These are phyloP conservation scores for Neodiprion lecontei DNA, from an alignment of 1,140 invertebrate species.

Conservation along the genomic window DNA sequence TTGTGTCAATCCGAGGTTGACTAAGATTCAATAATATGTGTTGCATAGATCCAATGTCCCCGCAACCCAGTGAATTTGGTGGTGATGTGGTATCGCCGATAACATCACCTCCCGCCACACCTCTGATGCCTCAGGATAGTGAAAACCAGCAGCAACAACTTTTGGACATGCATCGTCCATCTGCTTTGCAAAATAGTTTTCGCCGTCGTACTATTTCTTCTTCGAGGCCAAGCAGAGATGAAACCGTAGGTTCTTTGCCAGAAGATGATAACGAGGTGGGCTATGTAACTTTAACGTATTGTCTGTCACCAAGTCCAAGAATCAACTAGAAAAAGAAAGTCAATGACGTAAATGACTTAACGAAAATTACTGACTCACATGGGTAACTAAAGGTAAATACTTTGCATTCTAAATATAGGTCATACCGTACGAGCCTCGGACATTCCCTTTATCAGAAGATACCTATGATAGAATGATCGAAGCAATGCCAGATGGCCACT, in stretches of 20 bases:
- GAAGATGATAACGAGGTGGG: constrained; percentile 59
- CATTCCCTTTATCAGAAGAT: constrained; percentile 77
- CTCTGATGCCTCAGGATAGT: constrained; percentile 52
- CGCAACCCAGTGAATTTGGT: constrained; percentile 60
- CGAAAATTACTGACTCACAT: too few relatives aligned
- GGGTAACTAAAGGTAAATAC: not conserved
- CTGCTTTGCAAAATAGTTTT: constrained; percentile 51
- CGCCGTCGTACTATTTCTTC: constrained; percentile 62
- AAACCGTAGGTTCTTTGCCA: constrained; percentile 44
- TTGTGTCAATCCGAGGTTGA: too few relatives aligned
- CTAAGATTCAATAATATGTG: constrained; percentile 19
- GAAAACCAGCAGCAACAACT: constrained; percentile 48
- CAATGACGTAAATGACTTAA: too few relatives aligned
- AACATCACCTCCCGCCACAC: constrained; percentile 68
- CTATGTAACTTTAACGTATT: not conserved
- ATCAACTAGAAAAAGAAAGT: too few relatives aligned
- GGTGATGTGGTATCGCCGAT: constrained; percentile 62
- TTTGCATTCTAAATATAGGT: constrained; percentile 36
- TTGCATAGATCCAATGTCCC: constrained; percentile 63
- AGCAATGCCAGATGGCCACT: constrained; percentile 71
- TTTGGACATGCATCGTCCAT: constrained; percentile 43
- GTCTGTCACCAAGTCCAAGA: too few relatives aligned
- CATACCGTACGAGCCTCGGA: constrained; percentile 74
- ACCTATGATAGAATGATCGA: constrained; percentile 74
- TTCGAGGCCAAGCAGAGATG: constrained; percentile 53